Evolutionary conservation across 2,888 invertebrate species (phyloP), one percentile per base, ranked within the genome.

Genomic region (Syrista parreyssii): DNA sequence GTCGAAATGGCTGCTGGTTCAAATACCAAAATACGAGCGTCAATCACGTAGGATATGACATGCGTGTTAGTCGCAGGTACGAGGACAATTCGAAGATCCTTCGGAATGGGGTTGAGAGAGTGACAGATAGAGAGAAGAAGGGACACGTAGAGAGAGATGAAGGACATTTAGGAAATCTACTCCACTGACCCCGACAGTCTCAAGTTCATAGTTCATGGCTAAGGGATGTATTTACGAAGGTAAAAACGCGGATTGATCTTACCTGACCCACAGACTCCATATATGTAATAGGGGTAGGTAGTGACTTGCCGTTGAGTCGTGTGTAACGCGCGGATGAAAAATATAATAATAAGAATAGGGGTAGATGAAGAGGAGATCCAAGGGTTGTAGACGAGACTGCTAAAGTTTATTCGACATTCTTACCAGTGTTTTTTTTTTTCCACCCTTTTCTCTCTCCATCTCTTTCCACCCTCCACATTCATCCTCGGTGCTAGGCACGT

Each of bases 361-460:
- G 15, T 40, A 40, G 12, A 15, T 40, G 15, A 40, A 40, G 12
- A 40, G 15, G 15, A 40, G 15, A 3, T 40, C 15, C 15, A 40
- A 40, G 40, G 40, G 40, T 40, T 40, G 40, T 40, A 40, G 40
- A 40, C 40, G 80, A 80, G 71, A 75, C 69, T 76, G 78, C 80
- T 80, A 75, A 82, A 78, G 78, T 76, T 73, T 30, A 74, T 77
- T 68, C 1, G 40, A 40, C 40, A 15, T 6, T 15, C 40, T 40
- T 40, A 15, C 40, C 6, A 40, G 15, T 4, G 40, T 69, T 40
- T 75, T 78, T 15, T 69, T 76, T 76, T 68, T 73, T 68, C 77
- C 36, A 36, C 73, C 74, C 32, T 40, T 71, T 77, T 72, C 32
- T 76, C 35, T 69, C 71, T 15, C 71, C 69, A 74, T 68, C 71